phyloP scores from a whole-genome alignment of 2,797 vertebrate genomes.

The Mycteria americana region DNA sequence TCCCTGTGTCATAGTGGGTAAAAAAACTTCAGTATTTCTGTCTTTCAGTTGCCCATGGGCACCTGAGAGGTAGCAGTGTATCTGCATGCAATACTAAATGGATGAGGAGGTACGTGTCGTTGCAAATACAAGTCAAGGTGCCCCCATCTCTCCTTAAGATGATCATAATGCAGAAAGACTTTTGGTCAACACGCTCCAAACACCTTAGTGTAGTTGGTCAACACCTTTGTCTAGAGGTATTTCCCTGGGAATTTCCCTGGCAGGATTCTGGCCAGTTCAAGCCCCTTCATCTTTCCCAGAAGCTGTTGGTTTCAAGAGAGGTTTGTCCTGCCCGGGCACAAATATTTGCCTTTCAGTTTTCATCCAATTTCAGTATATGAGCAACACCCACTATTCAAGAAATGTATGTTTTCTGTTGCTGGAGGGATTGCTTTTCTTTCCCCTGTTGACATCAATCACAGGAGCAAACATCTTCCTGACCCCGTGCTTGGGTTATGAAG shows the following conservation, averaged over 20 bases:
- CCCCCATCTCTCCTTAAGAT: neutral
- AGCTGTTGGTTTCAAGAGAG: neutral
- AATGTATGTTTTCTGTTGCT: neutral
- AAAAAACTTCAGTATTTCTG: neutral
- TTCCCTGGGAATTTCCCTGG: neutral
- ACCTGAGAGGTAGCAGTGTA: neutral
- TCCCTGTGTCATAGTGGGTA: neutral
- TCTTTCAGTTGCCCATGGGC: accelerated
- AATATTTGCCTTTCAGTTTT: constrained; percentile 23
- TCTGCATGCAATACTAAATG: neutral
- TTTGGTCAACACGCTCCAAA: neutral
- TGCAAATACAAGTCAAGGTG: neutral
- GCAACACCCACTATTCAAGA: neutral
- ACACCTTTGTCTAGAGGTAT: neutral
- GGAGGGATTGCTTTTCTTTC: constrained; percentile 3
- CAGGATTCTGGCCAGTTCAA: neutral
- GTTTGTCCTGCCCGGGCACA: neutral
- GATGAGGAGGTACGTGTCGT: neutral
- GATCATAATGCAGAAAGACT: neutral
- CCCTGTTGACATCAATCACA: neutral
- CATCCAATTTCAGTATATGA: neutral
- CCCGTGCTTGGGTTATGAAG: neutral
- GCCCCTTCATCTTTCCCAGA: neutral
- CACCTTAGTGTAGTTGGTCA: neutral
- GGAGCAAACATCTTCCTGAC: neutral